These are phyloP conservation scores for Chamaetylas fuelleborni DNA, from an alignment of 2,113 vertebrate species.

Conservation along the genomic window DNA sequence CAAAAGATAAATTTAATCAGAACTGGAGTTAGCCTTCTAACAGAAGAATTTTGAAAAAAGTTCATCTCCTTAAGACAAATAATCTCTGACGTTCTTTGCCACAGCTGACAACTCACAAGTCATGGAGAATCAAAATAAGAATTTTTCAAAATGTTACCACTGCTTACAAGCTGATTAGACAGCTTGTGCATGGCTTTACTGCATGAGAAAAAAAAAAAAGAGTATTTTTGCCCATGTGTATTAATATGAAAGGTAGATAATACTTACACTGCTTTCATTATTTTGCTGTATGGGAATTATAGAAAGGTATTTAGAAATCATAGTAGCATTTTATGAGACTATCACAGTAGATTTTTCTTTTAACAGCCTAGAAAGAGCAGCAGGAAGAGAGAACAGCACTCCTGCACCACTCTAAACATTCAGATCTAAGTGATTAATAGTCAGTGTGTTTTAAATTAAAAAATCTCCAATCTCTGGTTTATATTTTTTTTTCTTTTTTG, in stretches of 20 bases:
- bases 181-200: neutral
- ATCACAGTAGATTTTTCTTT: neutral
- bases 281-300: neutral
- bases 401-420: neutral
- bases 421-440: neutral
- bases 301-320: neutral
- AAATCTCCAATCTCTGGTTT: neutral
- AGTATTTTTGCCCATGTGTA: neutral
- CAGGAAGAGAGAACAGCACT: neutral
- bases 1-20: neutral
- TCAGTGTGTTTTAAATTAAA: neutral
- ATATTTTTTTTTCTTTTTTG: neutral
- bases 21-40: neutral
- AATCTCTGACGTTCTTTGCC: neutral
- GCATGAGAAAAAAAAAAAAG: constrained; percentile 29
- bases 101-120: neutral
- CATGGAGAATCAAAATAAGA: neutral
- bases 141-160: neutral
- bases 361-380: neutral
- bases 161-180: neutral
- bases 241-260: neutral
- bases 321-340: neutral
- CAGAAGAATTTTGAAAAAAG: neutral
- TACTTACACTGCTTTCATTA: neutral
- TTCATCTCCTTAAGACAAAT: neutral